phyloP scores from a whole-genome alignment of 23 tunicate species.

The Ascidia mentula region DNA sequence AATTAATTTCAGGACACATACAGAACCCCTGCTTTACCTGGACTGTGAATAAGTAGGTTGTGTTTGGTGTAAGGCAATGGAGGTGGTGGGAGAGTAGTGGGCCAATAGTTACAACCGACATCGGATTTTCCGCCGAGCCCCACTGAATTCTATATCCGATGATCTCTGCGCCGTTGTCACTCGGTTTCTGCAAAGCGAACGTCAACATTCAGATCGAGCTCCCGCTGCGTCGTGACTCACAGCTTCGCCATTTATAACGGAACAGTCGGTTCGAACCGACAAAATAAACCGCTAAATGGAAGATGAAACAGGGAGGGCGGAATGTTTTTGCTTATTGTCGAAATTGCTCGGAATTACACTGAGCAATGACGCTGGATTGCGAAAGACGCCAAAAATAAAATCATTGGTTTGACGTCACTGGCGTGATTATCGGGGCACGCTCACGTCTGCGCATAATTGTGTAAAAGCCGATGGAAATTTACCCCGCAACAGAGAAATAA shows the following conservation, averaged over 20 bases:
- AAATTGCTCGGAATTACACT: too few relatives aligned
- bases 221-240: background rate
- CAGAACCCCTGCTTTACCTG: slow-evolving; percentile 44
- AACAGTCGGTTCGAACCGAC: too few relatives aligned
- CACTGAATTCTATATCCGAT: slow-evolving; percentile 39
- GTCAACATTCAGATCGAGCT: background rate
- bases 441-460: too few relatives aligned
- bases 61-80: slow-evolving; percentile 43
- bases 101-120: slow-evolving; percentile 24
- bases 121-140: slow-evolving; percentile 36
- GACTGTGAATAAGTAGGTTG: slow-evolving; percentile 38
- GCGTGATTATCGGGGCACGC: too few relatives aligned
- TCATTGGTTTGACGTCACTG: too few relatives aligned
- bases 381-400: too few relatives aligned
- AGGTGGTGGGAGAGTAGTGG: slow-evolving; percentile 23
- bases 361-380: too few relatives aligned
- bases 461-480: too few relatives aligned
- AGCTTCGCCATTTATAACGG: background rate
- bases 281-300: too few relatives aligned
- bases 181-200: slow-evolving; percentile 37
- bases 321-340: too few relatives aligned
- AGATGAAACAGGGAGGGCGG: too few relatives aligned
- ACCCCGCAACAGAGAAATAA: too few relatives aligned
- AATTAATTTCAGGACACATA: background rate
- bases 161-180: slow-evolving; percentile 62